A percentile compares a stretch with the other conserved stretches of the same genome.
These are phyloP conservation scores for Podilymbus podiceps DNA, from an alignment of 2,113 vertebrate species.

Conservation along the genomic window DNA sequence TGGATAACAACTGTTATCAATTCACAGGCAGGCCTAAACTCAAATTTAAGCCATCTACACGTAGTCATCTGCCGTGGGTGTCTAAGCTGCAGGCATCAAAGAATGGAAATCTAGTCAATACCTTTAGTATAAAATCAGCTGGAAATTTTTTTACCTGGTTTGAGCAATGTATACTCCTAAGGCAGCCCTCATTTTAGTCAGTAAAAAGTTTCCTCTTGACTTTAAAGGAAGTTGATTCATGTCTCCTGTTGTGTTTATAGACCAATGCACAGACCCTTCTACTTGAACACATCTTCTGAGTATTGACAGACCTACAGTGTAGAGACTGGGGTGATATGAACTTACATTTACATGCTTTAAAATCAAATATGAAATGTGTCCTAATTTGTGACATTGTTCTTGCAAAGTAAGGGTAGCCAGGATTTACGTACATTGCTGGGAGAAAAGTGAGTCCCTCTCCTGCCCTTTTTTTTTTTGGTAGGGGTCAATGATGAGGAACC, in stretches of 20 bases:
- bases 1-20: not conserved
- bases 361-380: not conserved
- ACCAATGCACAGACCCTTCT: not conserved
- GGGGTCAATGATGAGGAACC: not conserved
- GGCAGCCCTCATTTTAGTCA: not conserved
- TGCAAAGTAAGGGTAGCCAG: not conserved
- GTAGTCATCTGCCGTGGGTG: not conserved
- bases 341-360: not conserved
- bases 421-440: not conserved
- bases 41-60: not conserved
- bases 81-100: not conserved
- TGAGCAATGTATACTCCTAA: not conserved
- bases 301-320: not conserved
- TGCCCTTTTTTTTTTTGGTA: not conserved
- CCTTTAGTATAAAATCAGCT: not conserved
- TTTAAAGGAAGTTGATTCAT: not conserved
- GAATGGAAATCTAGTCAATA: not conserved
- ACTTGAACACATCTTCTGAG: not conserved
- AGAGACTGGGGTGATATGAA: not conserved
- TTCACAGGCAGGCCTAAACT: not conserved
- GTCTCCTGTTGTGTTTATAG: not conserved
- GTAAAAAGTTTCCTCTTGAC: not conserved
- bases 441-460: not conserved
- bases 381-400: not conserved
- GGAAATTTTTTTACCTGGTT: not conserved